Evolutionary conservation across 92 coral and sea anemone species (phyloP), one percentile per base, ranked within the genome.

Genomic region (Desmophyllum pertusum): DNA sequence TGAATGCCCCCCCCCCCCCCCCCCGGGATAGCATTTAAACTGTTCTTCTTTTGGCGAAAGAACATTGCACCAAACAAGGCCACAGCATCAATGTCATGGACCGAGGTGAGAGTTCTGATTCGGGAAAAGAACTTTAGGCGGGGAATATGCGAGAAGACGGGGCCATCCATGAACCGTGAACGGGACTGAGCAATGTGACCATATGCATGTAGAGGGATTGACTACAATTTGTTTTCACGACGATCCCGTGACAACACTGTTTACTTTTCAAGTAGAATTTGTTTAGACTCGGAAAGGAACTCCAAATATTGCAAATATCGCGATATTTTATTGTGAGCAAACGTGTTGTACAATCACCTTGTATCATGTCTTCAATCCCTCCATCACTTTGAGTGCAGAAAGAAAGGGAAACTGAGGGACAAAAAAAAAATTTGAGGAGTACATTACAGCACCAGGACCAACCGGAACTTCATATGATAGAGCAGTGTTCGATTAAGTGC

Each of bases 351-450:
- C n/a, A 78, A 53, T 80, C 84, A 80, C 84, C 84, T 80, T 80
- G 84, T n/a, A 80, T 37, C 84, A 69, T 80, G 84, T 80, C 84
- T 69, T 80, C 84, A 80, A 80, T 80, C 84, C 84, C 84, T 68
- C 84, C 84, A 66, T 80, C 84, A 69, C 51, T 80, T 69, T 80
- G 84, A 69, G 84, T 80, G 84, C 76, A 80, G 84, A 67, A 80
- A 70, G 84, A 80, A 80, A 80, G 76, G 53, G 48, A 66, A 69
- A 80, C 84, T 80, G 48, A 80, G 66, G 76, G 61, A 78, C 41
- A 64, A 68, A 69, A 17, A 79, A n/a, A 9, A 80, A 21, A 80
- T 8, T 27, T 53, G 64, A 73, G n/a, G 64, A 76, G 67, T 52
- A 57, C 19, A 65, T 6, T 11, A 64, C 3, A 25, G 52, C 31